Conservation (phyloP, 2,797 vertebrate species). For the Urosaurus nigricauda region DNA sequence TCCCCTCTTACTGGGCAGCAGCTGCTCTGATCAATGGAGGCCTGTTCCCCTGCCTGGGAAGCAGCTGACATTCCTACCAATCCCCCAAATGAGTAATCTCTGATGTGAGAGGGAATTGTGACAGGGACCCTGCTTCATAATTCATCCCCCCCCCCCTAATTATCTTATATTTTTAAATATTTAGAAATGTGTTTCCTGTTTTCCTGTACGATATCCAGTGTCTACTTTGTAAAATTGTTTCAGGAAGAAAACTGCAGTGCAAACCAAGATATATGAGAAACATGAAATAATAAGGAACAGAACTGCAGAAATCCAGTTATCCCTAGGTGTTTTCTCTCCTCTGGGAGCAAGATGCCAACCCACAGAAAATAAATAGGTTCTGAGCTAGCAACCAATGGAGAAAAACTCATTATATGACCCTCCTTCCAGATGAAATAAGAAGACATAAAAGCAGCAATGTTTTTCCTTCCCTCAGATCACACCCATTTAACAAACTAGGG, state of each 20-base stretch:
- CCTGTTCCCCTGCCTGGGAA: too few relatives aligned
- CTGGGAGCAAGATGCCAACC: neutral
- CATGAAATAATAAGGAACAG: neutral
- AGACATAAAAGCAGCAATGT: neutral
- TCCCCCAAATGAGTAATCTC: too few relatives aligned
- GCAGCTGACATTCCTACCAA: too few relatives aligned
- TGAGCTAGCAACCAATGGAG: conserved; percentile 1
- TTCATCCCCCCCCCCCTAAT: neutral
- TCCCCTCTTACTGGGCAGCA: too few relatives aligned
- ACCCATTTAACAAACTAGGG: conserved; percentile 33
- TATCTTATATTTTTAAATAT: neutral
- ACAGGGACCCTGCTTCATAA: too few relatives aligned
- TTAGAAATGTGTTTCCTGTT: neutral
- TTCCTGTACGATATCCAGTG: neutral
- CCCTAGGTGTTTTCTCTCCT: neutral
- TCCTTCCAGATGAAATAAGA: conserved; percentile 35
- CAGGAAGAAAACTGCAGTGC: neutral
- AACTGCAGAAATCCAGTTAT: neutral
- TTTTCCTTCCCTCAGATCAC: conserved; percentile 34
- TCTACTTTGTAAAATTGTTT: conserved; percentile 9
- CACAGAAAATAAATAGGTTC: conserved; percentile 45
- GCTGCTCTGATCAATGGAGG: too few relatives aligned
- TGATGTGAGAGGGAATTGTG: too few relatives aligned
- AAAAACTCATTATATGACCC: conserved; percentile 40
- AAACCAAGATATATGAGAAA: neutral